A percentile compares a stretch with the other conserved stretches of the same genome.
Evolutionary conservation across 2,888 invertebrate species (phyloP).

Genomic region (Ernsta delagoae): DNA sequence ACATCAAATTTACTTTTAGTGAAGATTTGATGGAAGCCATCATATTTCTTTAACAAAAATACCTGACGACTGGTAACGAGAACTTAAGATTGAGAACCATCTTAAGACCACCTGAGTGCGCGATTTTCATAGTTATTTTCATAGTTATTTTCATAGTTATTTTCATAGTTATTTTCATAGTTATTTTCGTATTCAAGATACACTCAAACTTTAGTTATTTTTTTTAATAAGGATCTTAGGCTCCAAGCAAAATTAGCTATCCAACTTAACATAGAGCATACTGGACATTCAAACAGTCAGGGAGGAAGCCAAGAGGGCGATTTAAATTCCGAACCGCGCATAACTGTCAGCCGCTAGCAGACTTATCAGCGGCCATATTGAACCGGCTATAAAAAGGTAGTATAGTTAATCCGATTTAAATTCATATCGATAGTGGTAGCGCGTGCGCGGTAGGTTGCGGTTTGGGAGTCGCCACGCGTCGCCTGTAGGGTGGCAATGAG

Average conservation of each 20-base stretch:
- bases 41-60: too few relatives aligned
- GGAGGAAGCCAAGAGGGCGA: slow-evolving; percentile 25
- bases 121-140: too few relatives aligned
- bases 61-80: too few relatives aligned
- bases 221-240: background rate
- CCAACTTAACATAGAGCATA: slow-evolving; percentile 9
- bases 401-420: slow-evolving; percentile 75
- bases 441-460: slow-evolving; percentile 71
- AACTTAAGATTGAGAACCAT: too few relatives aligned
- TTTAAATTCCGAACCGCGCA: slow-evolving; percentile 34
- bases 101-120: too few relatives aligned
- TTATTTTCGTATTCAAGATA: too few relatives aligned
- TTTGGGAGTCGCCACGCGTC: slow-evolving; percentile 66
- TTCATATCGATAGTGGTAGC: slow-evolving; percentile 71
- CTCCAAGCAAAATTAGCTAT: background rate
- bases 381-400: slow-evolving; percentile 39
- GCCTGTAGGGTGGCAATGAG: slow-evolving; percentile 42
- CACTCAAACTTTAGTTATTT: too few relatives aligned
- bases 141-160: too few relatives aligned
- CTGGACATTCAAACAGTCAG: background rate
- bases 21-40: too few relatives aligned
- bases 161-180: too few relatives aligned
- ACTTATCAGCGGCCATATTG: slow-evolving; percentile 44
- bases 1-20: too few relatives aligned
- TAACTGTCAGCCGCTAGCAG: slow-evolving; percentile 43